Evolutionary conservation across 2,888 invertebrate genomes (phyloP).

Genomic region (Teleogryllus oceanicus): DNA sequence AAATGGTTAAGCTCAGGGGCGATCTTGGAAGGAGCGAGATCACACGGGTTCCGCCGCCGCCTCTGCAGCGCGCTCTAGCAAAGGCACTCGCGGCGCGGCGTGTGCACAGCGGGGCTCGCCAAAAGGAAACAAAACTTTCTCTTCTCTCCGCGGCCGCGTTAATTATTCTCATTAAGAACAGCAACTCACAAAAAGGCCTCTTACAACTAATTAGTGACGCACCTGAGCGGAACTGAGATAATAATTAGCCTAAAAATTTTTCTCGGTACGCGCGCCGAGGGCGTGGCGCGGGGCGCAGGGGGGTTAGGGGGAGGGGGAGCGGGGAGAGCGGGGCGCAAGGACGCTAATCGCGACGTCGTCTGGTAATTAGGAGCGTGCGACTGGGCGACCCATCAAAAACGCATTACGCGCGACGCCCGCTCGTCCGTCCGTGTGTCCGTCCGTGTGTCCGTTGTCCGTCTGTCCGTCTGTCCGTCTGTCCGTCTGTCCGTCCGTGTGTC

Average conservation of each 20-base stretch:
- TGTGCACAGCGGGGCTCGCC: neutral
- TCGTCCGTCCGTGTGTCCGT: too few relatives aligned
- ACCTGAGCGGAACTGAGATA: slow-evolving; percentile 46
- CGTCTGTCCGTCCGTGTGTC: too few relatives aligned
- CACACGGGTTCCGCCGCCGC: too few relatives aligned
- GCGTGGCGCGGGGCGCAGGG: neutral
- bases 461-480: too few relatives aligned
- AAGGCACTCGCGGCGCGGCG: neutral
- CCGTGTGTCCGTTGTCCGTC: too few relatives aligned
- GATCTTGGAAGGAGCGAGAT: too few relatives aligned
- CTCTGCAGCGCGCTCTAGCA: too few relatives aligned
- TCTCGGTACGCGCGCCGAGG: neutral
- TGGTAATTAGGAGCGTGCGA: slow-evolving; percentile 18
- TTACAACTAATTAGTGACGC: slow-evolving; percentile 46
- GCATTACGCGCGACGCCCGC: slow-evolving; percentile 27
- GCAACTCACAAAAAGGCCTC: slow-evolving; percentile 38
- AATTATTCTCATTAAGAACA: slow-evolving; percentile 33
- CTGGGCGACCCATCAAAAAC: slow-evolving; percentile 35
- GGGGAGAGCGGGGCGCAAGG: neutral
- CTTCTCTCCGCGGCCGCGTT: slow-evolving; percentile 26
- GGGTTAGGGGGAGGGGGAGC: neutral
- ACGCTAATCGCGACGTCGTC: slow-evolving; percentile 1
- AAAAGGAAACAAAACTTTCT: slow-evolving; percentile 32
- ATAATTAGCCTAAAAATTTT: slow-evolving; percentile 34
- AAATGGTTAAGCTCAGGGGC: too few relatives aligned